Conservation (phyloP, 2,888 invertebrate genomes). For the Globia sparganii region DNA sequence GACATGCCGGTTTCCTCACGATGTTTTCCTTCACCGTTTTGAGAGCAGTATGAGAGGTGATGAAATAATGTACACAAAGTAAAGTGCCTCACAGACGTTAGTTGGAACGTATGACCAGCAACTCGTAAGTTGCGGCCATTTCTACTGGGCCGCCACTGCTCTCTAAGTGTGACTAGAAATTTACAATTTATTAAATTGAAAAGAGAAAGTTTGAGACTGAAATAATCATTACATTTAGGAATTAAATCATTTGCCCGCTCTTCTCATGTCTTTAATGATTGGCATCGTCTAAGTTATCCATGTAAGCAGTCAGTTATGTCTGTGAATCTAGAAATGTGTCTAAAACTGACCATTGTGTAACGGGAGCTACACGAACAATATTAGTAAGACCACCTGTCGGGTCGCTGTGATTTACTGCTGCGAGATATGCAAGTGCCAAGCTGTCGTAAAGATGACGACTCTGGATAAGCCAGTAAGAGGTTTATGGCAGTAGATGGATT, state of each 20-base stretch:
- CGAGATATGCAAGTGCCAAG: slow-evolving; percentile 29
- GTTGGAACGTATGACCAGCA: background rate
- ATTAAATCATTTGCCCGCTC: background rate
- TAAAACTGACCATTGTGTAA: slow-evolving; percentile 14
- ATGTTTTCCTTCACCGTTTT: background rate
- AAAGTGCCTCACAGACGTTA: too few species aligned
- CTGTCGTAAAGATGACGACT: slow-evolving; percentile 37
- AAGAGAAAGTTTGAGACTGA: background rate
- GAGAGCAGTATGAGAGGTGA: too few species aligned
- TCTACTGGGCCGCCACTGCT: background rate
- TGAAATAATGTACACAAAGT: too few species aligned
- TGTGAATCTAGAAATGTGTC: slow-evolving; percentile 22
- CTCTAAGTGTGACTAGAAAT: background rate
- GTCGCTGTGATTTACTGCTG: slow-evolving; percentile 41
- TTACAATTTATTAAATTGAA: background rate
- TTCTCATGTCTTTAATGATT: background rate
- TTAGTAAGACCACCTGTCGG: slow-evolving; percentile 24
- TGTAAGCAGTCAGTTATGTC: slow-evolving; percentile 13
- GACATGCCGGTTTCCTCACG: background rate
- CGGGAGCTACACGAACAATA: slow-evolving; percentile 11
- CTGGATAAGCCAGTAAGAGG: background rate
- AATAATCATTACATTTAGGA: background rate
- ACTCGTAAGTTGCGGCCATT: too few species aligned
- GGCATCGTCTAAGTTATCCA: background rate
- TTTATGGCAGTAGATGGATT: background rate